Evolutionary conservation across 2,888 invertebrate species (phyloP), one percentile per base, ranked within the genome.

Genomic region (Zele albiditarsus): DNA sequence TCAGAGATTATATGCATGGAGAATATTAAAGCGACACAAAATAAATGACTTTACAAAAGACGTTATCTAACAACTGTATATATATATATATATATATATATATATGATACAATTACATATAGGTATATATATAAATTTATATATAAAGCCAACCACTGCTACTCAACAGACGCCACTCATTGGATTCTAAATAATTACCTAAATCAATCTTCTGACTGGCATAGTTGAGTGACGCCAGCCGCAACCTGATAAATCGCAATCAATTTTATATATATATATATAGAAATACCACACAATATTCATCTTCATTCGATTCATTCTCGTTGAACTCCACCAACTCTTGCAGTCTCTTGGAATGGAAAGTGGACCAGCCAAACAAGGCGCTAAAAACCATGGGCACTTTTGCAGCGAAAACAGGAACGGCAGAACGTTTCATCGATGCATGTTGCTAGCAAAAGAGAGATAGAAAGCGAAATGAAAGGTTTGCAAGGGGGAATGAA

Each of bases 351-450:
- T 16, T 33, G 38, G 58, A 73, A 73, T 46, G 66, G 62, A 73
- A 68, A 60, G 66, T 65, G 62, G 63, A 62, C 62, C 62, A 63
- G 62, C 60, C 67, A 63, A 73, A 68, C 68, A 60, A 68, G 73
- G 73, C 57, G 68, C 31, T 68, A 57, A 68, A 67, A 28, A 27
- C 28, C 53, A 57, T 10, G 25, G 20, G 27, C 16, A 60, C 28
- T 42, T 73, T 57, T 67, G 60, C 60, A 60, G 28, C 28, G 60
- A 25, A 38, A 28, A 60, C 60, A 60, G 60, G 25, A 60, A 60
- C 60, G 60, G 60, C 60, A 60, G 16, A 28, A 27, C 25, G n/a
- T 60, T 27, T 60, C 27, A 60, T 60, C 60, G 60, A 60, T 60
- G 60, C 60, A 60, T 28, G 60, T 69, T 57, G 23, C 63, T 58